A percentile compares a stretch with the other conserved stretches of the same genome.
Conservation (phyloP, 2,797 vertebrate species). For the Prunella strophiata region DNA sequence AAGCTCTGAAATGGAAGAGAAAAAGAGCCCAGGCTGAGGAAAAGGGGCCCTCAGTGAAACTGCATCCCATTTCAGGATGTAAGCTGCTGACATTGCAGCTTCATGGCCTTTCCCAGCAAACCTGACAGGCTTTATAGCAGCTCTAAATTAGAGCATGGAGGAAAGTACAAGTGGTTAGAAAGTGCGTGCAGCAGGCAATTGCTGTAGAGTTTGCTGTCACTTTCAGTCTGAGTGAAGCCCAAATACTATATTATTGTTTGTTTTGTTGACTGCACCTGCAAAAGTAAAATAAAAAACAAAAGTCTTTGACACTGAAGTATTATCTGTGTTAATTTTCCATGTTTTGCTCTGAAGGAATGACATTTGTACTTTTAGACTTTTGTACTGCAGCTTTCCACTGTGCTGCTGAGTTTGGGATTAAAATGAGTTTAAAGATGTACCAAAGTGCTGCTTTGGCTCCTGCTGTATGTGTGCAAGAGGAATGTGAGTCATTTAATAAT, state of each 20-base stretch:
- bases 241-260: slow-evolving; percentile 64
- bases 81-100: slow-evolving; percentile 44
- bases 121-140: slow-evolving; percentile 65
- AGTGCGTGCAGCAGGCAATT: slow-evolving; percentile 34
- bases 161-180: slow-evolving; percentile 50
- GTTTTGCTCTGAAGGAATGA: neutral
- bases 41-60: slow-evolving; percentile 38
- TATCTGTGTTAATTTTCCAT: slow-evolving; percentile 6
- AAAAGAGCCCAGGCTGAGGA: neutral
- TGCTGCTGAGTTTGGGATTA: neutral
- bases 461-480: neutral
- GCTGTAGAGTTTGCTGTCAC: slow-evolving; percentile 66
- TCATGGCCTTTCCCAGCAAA: slow-evolving; percentile 65
- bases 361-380: neutral
- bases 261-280: slow-evolving; percentile 47
- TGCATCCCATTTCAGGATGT: slow-evolving; percentile 33
- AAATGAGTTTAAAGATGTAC: neutral
- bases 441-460: neutral
- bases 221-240: slow-evolving; percentile 63
- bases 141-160: slow-evolving; percentile 54
- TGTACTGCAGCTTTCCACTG: neutral
- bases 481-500: neutral
- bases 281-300: neutral
- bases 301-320: neutral
- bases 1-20: neutral